Base-by-base conservation (phyloP, 2,113 vertebrate species). In the Galbula dea region DNA sequence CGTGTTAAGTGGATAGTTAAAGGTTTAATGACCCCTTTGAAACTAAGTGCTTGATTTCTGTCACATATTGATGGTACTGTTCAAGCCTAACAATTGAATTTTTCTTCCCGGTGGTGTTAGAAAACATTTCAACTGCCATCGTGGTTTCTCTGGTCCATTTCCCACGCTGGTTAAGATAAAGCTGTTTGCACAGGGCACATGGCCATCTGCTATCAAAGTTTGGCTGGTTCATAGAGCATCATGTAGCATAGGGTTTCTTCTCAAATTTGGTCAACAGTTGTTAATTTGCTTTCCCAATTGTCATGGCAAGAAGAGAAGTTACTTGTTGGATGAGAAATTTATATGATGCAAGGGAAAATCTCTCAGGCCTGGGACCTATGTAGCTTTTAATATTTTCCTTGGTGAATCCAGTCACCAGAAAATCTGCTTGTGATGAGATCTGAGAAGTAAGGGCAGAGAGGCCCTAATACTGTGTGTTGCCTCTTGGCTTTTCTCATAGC, bases 21-120 rank as follows among this genome's bases (percentile, higher is more conserved):
- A 92, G 68, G 87, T 61, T 95, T 94, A 96, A 95, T 94, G 91
- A 91, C 75, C 84, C 75, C 74, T 83, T 86, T 67, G 75, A 88
- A 96, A 72, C 27, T 23, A 59, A 89, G 57, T 81, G 82, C 76
- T 89, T 77, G 69, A 46, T 92, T 92, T 93, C 39, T 83, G 63
- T 89, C 49, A 4, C 3, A 3, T 79, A 89, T 92, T 73, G 87
- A 92, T 15, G 16, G 34, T 46, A 51, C 41, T n/a, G 7, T 49
- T 30, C 2, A 8, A 41, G 36, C 48, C 54, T 4, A 5, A 43
- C 55, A 48, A 83, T 57, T 81, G 24, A 62, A 22, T 45, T 51
- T 43, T 73, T 52, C 3, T 85, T 54, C 23, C 41, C 9, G 0
- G 16, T 45, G n/a, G 15, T 75, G 84, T 93, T 83, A 45, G 36